phyloP scores from a whole-genome alignment of 2,797 vertebrate genomes.

The Sebastes jordani region DNA sequence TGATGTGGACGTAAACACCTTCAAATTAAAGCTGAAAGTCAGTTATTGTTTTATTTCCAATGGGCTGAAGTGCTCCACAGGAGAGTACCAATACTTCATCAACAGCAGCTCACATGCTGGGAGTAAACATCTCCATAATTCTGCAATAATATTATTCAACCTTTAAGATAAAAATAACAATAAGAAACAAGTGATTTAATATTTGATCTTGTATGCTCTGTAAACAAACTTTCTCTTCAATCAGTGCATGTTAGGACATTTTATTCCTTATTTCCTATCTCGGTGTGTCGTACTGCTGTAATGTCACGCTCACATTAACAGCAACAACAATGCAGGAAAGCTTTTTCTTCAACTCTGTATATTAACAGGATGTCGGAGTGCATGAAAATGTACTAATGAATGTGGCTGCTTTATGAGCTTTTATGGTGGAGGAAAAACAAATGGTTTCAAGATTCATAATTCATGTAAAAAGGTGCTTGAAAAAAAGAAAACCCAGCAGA shows the following conservation, averaged over 20 bases:
- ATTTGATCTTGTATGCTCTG: background rate
- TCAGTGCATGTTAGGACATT: background rate
- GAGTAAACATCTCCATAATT: background rate
- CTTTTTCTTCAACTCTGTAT: background rate
- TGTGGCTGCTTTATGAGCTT: background rate
- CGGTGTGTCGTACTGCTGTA: background rate
- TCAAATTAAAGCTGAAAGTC: background rate
- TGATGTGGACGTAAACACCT: background rate
- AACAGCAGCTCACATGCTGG: background rate
- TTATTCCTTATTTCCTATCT: background rate
- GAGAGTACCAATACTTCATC: background rate
- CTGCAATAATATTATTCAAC: background rate
- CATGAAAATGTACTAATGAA: slow-evolving; percentile 1
- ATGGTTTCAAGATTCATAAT: background rate
- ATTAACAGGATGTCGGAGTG: background rate
- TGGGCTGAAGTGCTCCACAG: background rate
- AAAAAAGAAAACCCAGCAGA: background rate
- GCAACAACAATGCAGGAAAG: background rate
- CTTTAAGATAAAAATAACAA: background rate
- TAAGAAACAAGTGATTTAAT: background rate
- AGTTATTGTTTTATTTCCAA: slow-evolving; percentile 12
- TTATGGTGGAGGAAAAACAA: background rate
- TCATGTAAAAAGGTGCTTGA: background rate
- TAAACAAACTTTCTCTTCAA: background rate
- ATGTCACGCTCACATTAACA: background rate